Base-by-base conservation (phyloP, 2,888 invertebrate genomes). In the Falcaria lacertinaria region DNA sequence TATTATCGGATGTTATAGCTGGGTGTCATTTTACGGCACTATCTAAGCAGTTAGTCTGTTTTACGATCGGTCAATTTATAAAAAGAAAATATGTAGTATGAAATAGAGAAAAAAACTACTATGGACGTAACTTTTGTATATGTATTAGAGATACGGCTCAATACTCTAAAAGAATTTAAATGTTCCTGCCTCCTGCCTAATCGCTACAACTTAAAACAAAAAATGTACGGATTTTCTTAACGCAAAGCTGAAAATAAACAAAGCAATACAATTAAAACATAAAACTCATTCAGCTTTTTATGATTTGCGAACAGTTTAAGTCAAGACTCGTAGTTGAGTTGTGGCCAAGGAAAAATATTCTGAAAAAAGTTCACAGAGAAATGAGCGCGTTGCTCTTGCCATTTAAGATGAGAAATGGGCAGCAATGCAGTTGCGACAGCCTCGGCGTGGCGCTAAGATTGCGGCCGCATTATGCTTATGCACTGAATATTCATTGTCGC, bases 401-500 rank as follows among this genome's bases (percentile, higher is more conserved):
- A 74, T 85, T 87, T 80, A 72, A 78, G 76, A 81, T 84, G 85
- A 85, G 78, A 83, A 84, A 87, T 85, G 84, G 80, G 69, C 78
- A 77, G 75, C 74, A 67, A 56, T 76, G 76, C 73, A 73, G 72
- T 70, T 67, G 70, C 74, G 78, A 83, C 80, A 76, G 74, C 67
- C 57, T 55, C 68, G 57, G 53, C 50, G 59, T 48, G 57, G 68
- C 69, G 58, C 73, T 74, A 70, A 81, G 81, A 84, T 83, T 79
- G 82, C 73, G 71, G 70, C 65, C 57, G 77, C 76, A 74, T 79
- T 79, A 77, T 80, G 76, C 74, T 80, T 80, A 77, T 80, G 76
- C 78, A 72, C 80, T 77, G 83, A 83, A 81, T 80, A 84, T 83
- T 81, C 80, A 80, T 80, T 74, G 74, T 76, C 69, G 69, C 70